phyloP scores from a whole-genome alignment of 2,888 invertebrate species.

The Drosophila mayaguana region DNA sequence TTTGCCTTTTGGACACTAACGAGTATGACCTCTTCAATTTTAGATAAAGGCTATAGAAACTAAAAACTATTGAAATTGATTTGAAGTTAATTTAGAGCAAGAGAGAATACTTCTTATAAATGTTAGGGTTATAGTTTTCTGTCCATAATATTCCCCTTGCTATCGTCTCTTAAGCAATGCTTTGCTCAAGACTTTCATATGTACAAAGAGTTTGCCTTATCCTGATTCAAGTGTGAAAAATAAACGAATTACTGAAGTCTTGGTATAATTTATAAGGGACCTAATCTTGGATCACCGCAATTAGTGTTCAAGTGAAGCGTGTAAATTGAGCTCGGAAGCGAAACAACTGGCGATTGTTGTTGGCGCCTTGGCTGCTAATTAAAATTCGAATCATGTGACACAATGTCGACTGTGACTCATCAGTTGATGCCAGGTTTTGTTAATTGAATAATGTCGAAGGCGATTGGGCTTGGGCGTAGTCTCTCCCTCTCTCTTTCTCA shows the following conservation, averaged over 20 bases:
- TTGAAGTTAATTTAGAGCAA: neutral
- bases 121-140: neutral
- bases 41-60: neutral
- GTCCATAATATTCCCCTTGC: neutral
- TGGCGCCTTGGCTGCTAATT: slow-evolving; percentile 47
- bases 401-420: slow-evolving; percentile 28
- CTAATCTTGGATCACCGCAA: slow-evolving; percentile 23
- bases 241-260: neutral
- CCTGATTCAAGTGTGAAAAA: neutral
- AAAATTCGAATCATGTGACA: slow-evolving; percentile 46
- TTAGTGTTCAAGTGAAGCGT: slow-evolving; percentile 4
- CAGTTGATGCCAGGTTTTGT: slow-evolving; percentile 30
- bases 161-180: too few species aligned
- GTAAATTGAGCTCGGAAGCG: slow-evolving; percentile 29
- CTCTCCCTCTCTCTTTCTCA: neutral
- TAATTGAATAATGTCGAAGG: slow-evolving; percentile 54
- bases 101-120: neutral
- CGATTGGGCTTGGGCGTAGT: slow-evolving; percentile 20
- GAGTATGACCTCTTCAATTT: too few species aligned
- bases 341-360: slow-evolving; percentile 18
- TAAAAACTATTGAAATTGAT: neutral
- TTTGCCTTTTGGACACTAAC: neutral
- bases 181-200: neutral
- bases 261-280: neutral
- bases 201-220: neutral